phyloP scores from a whole-genome alignment of 2,113 vertebrate species.

The Fregetta grallaria region DNA sequence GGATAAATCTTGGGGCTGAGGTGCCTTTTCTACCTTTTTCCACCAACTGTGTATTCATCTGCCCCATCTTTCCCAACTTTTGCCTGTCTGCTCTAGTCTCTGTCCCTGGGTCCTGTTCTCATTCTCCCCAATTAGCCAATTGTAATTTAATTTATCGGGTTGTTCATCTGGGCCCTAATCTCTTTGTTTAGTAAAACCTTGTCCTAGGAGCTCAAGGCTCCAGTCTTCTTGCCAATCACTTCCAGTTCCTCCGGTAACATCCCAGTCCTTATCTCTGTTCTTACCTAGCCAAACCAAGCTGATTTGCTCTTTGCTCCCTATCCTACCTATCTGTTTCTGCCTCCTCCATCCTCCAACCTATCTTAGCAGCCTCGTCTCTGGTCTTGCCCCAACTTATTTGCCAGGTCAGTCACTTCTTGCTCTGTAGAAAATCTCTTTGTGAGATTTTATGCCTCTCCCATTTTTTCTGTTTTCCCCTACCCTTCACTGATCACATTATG shows the following conservation, averaged over 20 bases:
- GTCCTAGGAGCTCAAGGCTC: not conserved
- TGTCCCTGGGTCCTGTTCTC: not conserved
- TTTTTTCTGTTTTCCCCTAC: not conserved
- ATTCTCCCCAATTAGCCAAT: not conserved
- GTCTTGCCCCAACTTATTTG: not conserved
- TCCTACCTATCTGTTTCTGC: not conserved
- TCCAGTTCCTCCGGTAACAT: not conserved
- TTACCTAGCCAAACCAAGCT: not conserved
- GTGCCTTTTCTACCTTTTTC: not conserved
- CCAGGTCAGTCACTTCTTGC: not conserved
- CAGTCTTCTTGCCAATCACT: not conserved
- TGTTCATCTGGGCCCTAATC: not conserved
- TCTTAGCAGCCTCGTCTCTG: not conserved
- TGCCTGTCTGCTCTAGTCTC: not conserved
- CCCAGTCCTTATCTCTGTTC: not conserved
- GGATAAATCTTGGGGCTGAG: not conserved
- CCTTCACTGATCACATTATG: not conserved
- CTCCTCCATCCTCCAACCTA: not conserved
- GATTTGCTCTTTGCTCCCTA: not conserved
- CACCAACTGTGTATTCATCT: not conserved
- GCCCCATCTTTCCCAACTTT: not conserved
- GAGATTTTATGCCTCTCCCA: not conserved
- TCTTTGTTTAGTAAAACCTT: not conserved
- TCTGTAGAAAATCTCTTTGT: not conserved
- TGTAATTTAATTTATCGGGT: not conserved